phyloP scores from a whole-genome alignment of 2,797 vertebrate species.

The Rhynchotus rufescens region DNA sequence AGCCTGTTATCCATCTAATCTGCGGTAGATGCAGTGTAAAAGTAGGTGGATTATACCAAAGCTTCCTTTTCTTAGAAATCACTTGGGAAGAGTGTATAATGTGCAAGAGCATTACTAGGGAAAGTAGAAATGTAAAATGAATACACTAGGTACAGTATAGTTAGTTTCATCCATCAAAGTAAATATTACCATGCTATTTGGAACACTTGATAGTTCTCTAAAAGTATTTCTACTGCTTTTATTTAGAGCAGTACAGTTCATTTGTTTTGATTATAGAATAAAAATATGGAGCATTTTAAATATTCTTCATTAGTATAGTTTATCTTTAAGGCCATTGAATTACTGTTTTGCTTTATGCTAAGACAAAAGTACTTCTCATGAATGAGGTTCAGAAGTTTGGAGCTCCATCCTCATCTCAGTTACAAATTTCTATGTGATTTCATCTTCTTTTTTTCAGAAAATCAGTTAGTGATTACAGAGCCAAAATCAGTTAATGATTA shows the following conservation, averaged over 20 bases:
- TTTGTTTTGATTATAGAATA: not conserved
- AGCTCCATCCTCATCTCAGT: not conserved
- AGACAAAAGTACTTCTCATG: not conserved
- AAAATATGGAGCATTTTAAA: not conserved
- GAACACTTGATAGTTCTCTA: not conserved
- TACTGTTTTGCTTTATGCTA: not conserved
- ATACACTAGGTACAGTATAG: not conserved
- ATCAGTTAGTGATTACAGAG: not conserved
- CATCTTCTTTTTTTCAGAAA: not conserved
- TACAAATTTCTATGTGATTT: not conserved
- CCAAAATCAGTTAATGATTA: too few species aligned
- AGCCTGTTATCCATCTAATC: not conserved
- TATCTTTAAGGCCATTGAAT: not conserved
- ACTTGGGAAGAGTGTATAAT: not conserved
- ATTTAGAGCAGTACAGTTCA: not conserved
- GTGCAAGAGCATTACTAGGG: not conserved
- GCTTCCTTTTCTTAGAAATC: not conserved
- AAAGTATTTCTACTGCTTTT: not conserved
- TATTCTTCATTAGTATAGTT: not conserved
- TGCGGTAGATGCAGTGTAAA: not conserved
- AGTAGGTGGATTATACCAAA: not conserved
- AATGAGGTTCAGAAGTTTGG: not conserved
- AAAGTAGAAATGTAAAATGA: not conserved
- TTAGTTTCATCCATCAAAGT: not conserved
- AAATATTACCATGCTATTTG: not conserved